Evolutionary conservation across 1,140 invertebrate genomes (phyloP), one percentile per base, ranked within the genome.

Genomic region (Euwallacea similis): DNA sequence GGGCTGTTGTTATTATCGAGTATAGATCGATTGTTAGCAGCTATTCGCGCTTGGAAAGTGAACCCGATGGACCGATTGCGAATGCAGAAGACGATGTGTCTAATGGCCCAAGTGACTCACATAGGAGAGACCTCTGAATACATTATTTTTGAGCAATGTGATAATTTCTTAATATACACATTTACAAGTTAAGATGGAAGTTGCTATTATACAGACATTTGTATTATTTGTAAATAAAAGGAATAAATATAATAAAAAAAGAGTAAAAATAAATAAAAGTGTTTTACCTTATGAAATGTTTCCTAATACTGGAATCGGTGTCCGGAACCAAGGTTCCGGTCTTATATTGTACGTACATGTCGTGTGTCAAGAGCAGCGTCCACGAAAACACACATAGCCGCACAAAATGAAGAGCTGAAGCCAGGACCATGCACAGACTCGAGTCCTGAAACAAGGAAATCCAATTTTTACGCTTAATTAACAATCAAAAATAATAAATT

Each of bases 371-470:
- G 9, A 84, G 83, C 7, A 85, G 81, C 50, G 87, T 79, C 88
- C 88, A 89, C 55, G 85, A 86, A n/a, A 89, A 83, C 11, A 87
- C 85, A 42, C 86, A 85, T 10, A 89, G 80, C 8, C 88, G 83
- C 4, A 88, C 78, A 73, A 88, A 89, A 62, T 89, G 87, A 43
- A 89, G 79, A 11, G 87, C 86, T 69, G 88, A 83, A 6, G 86
- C 84, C 11, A 89, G 79, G 0, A 86, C 85, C 56, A 89, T 81
- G 74, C 88, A 89, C n/a, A 89, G 76, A 73, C 88, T 86, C 0
- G 85, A 80, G 66, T 88, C 88, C 88, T 89, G 82, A 7, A 83
- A 84, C 64, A 72, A 50, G 13, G 2, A 50, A 50, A 50, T 50
- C 4, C 4, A 2, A 33, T 33, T 33, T 33, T 33, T 33, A 33